Conservation (phyloP, 2,797 vertebrate species). For the Manis pentadactyla region DNA sequence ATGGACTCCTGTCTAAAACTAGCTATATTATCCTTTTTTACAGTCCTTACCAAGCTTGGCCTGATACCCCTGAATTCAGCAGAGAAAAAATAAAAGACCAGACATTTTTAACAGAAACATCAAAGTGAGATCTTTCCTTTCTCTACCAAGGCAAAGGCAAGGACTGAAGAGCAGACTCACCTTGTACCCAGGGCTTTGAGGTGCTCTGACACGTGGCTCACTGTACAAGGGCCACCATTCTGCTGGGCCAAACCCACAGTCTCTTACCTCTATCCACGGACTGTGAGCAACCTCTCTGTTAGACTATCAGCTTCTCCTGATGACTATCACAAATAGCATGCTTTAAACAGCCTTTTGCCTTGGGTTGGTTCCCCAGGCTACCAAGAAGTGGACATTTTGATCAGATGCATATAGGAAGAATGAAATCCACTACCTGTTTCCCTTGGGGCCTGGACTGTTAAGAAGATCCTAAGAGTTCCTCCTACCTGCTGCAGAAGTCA, state of each 20-base stretch:
- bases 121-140: constrained; percentile 25
- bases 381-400: constrained; percentile 30
- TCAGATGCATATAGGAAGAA: not conserved
- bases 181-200: not conserved
- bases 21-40: not conserved
- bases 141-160: not conserved
- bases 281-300: not conserved
- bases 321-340: not conserved
- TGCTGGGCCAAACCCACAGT: not conserved
- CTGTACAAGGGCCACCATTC: not conserved
- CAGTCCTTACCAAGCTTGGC: not conserved
- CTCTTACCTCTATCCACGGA: not conserved
- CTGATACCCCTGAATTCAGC: constrained; percentile 24
- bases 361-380: not conserved
- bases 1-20: not conserved
- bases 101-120: not conserved
- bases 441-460: not conserved
- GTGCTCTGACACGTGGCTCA: not conserved
- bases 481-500: not conserved
- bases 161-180: not conserved
- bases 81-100: constrained; percentile 8
- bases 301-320: not conserved
- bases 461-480: not conserved
- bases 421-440: constrained; percentile 56
- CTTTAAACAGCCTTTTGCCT: not conserved